These are phyloP conservation scores for Mormyrus lacerda DNA, from an alignment of 2,113 vertebrate species.

Conservation along the genomic window DNA sequence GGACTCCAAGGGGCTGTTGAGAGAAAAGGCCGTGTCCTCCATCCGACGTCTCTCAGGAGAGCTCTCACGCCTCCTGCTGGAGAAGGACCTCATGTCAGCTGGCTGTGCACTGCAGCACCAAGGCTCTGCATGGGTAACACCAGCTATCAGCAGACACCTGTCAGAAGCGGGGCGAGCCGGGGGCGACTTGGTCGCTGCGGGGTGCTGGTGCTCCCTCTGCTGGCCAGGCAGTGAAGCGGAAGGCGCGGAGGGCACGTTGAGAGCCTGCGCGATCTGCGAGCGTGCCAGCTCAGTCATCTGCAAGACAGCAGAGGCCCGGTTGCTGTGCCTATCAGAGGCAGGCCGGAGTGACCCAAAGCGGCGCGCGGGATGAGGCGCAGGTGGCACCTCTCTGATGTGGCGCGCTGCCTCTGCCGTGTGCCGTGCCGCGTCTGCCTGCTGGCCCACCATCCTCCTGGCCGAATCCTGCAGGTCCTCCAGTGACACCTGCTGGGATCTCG, in stretches of 20 bases:
- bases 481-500: conserved; percentile 66
- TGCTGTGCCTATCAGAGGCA: not conserved
- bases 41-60: conserved; percentile 48
- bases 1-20: conserved; percentile 68
- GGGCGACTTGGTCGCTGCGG: conserved; percentile 50
- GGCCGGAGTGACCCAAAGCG: not conserved
- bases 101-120: no score
- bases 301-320: conserved; percentile 19
- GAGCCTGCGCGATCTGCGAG: conserved; percentile 56
- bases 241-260: conserved; percentile 49
- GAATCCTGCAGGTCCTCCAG: conserved; percentile 65
- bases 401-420: conserved; percentile 63
- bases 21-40: conserved; percentile 52
- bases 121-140: not conserved
- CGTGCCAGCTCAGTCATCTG: conserved; percentile 77
- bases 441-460: conserved; percentile 67
- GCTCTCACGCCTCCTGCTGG: conserved; percentile 59
- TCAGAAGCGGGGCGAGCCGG: conserved; percentile 56
- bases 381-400: conserved; percentile 73
- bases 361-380: not conserved
- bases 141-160: conserved; percentile 55
- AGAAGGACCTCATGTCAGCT: conserved; percentile 3
- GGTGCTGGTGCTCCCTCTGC: conserved; percentile 53
- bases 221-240: conserved; percentile 53
- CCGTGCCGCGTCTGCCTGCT: conserved; percentile 67